Base-by-base conservation (phyloP, 2,797 vertebrate genomes). In the Sylvilagus floridanus region DNA sequence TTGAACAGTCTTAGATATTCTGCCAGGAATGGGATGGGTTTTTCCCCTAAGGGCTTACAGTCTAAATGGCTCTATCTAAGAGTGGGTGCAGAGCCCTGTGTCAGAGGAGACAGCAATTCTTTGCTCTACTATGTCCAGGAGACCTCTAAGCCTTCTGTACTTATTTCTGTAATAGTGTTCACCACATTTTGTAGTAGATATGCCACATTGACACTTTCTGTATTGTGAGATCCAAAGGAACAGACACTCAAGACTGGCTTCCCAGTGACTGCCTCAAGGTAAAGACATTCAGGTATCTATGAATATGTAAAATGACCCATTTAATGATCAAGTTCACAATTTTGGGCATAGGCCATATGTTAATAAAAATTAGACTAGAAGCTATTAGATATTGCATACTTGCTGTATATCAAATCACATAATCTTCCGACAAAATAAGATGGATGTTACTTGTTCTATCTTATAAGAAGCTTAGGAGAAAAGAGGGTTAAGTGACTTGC, bases 351-450 rank as follows among this genome's bases (percentile, higher is more conserved):
- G 24, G 24, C 28, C 5, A 63, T 17, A 77, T 16, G 42, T 4
- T 19, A 83, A 28, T 94, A n/a, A 87, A 89, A 90, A 84, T 84
- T 50, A 94, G 85, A 88, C 90, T 82, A 63, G 1, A 65, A 84
- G 52, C 2, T 89, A 85, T 37, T 32, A 0, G 72, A 13, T 47
- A 86, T 57, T 72, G 26, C 76, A 57, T 84, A 8, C 4, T 77
- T 79, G 52, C 12, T 72, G 26, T 32, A 52, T 57, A 24, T 79
- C 54, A 91, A 32, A 11, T 76, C 10, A 54, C 57, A 88, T 78
- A 79, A 54, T 84, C 17, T 73, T 26, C 22, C 26, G 69, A 77
- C 7, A 63, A 92, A 35, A 85, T 76, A 52, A 83, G 10, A 57
- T 73, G n/a, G 4, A 3, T 69, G 5, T 62, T 89, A 90, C 21